These are phyloP conservation scores for Hesperophylax magnus DNA, from an alignment of 1,140 invertebrate genomes.

Conservation along the genomic window DNA sequence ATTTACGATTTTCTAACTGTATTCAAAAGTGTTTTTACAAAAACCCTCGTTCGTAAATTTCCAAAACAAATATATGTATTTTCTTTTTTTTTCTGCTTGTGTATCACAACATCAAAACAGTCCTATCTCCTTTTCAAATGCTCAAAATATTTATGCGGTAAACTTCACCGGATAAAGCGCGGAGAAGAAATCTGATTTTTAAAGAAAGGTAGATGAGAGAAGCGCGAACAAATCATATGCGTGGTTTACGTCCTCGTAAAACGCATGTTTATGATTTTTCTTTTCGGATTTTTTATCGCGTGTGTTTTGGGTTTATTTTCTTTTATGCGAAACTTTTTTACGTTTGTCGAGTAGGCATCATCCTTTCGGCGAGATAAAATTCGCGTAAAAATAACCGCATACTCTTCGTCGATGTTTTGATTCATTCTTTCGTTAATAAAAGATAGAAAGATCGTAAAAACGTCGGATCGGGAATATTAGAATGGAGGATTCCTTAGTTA, in stretches of 20 bases:
- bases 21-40: too few species aligned
- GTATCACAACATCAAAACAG: too few species aligned
- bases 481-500: too few species aligned
- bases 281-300: slow-evolving; percentile 45
- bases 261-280: slow-evolving; percentile 43
- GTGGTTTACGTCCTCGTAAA: slow-evolving; percentile 41
- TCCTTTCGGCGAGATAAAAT: slow-evolving; percentile 28
- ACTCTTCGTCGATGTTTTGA: not conserved
- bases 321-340: slow-evolving; percentile 30
- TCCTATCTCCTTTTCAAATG: not conserved
- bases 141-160: not conserved
- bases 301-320: slow-evolving; percentile 14
- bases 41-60: too few species aligned
- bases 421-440: not conserved
- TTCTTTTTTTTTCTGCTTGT: too few species aligned
- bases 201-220: not conserved
- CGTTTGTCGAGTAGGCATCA: slow-evolving; percentile 12
- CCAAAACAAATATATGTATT: too few species aligned
- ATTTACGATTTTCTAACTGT: too few species aligned
- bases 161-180: not conserved
- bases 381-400: slow-evolving; percentile 22
- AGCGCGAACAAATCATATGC: slow-evolving; percentile 40
- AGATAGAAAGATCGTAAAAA: not conserved
- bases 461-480: too few species aligned
- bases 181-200: slow-evolving; percentile 21